phyloP scores from a whole-genome alignment of 2,797 vertebrate genomes.

The Numenius phaeopus region DNA sequence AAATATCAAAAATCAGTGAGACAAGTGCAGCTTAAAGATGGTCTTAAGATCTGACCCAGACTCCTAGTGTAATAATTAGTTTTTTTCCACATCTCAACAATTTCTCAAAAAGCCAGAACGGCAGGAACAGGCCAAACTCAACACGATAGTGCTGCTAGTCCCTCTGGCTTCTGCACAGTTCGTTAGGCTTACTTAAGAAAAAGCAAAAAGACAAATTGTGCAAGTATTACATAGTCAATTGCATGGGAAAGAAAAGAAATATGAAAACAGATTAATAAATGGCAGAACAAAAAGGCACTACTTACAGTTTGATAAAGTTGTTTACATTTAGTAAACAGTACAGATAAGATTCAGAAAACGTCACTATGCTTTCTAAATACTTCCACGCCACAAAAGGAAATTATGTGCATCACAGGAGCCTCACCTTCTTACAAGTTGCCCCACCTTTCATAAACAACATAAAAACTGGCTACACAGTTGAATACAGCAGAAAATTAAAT shows the following conservation, averaged over 20 bases:
- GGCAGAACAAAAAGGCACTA: background rate
- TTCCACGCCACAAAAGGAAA: background rate
- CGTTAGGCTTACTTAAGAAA: background rate
- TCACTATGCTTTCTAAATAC: background rate
- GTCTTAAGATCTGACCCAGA: background rate
- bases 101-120: background rate
- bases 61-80: background rate
- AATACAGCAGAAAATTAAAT: slow-evolving; percentile 4
- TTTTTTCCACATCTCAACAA: background rate
- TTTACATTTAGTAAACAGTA: slow-evolving; percentile 2
- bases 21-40: background rate
- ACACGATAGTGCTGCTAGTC: background rate
- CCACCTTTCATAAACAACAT: background rate
- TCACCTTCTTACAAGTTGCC: background rate
- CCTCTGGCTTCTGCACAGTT: background rate
- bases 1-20: background rate
- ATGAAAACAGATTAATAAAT: background rate
- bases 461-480: background rate
- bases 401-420: background rate
- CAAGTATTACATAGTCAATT: background rate
- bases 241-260: background rate
- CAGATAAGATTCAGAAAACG: background rate
- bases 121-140: background rate
- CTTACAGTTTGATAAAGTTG: background rate
- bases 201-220: background rate